Evolutionary conservation across 2,888 invertebrate genomes (phyloP), one percentile per base, ranked within the genome.

Genomic region (Drosophila mimetica): DNA sequence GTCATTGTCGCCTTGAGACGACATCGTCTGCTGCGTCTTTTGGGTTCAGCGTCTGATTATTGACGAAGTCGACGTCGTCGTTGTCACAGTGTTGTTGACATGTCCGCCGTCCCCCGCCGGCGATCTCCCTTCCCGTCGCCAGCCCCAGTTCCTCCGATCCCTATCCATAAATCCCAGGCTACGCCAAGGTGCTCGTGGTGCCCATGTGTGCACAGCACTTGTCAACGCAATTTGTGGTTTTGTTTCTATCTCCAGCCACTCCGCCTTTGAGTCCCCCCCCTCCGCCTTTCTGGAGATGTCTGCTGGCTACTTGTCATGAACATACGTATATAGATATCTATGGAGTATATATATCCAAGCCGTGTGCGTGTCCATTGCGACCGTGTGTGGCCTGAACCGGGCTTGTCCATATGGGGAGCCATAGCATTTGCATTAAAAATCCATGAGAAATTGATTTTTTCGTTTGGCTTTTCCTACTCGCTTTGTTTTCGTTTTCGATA

Each of bases 31-130:
- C 37, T 47, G 28, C 46, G 58, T 72, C 64, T 71, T 64, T 72
- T 59, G 77, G 77, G 82, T 83, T 87, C 82, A 83, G 79, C 79
- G 82, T 75, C 87, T 83, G 82, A 83, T 83, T 87, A 83, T 83
- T 83, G 82, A 82, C 87, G 66, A 76, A 77, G 75, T 71, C 85
- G 59, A 46, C 30, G 46, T 28, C 44, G 44, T 61, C 60, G 84
- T 71, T 67, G 86, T 72, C 77, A 64, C 64, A 69, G 82, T 78
- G 75, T 78, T 82, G 82, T 87, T 87, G 82, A 82, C 82, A 82
- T 71, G 87, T 47, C 67, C 36, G 54, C 28, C 57, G 34, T 53
- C 44, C 41, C 13, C 36, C 53, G 32, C 47, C 39, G 44, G 22
- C 46, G 41, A 14, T 36, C 47, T 22, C 42, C 20, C 60, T 5